A percentile compares a stretch with the other conserved stretches of the same genome.
phyloP scores from a whole-genome alignment of 2,888 invertebrate genomes.

The Sericinus montela region DNA sequence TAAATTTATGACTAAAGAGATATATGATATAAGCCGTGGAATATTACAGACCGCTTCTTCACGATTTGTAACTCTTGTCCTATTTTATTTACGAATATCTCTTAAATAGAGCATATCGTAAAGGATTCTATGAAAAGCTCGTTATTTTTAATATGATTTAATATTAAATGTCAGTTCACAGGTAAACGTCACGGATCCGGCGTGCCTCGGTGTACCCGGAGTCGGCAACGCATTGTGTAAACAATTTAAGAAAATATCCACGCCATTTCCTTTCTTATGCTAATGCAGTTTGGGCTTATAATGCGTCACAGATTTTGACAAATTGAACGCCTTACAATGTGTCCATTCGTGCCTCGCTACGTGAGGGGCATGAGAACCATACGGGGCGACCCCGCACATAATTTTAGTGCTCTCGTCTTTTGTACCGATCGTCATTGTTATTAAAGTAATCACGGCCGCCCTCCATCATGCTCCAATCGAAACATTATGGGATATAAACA shows the following conservation, averaged over 20 bases:
- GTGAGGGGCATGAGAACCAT: constrained; percentile 72
- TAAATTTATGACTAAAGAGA: too few species aligned
- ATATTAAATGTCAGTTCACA: constrained; percentile 60
- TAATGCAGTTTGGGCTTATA: constrained; percentile 24
- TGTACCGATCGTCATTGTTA: constrained; percentile 72
- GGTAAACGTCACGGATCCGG: constrained; percentile 50
- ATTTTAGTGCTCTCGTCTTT: constrained; percentile 69
- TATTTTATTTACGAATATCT: too few species aligned
- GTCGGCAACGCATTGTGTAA: constrained; percentile 18
- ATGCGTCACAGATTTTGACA: constrained; percentile 28
- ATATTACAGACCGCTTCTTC: too few species aligned
- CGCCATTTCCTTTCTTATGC: constrained; percentile 29
- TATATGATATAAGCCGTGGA: too few species aligned
- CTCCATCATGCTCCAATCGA: constrained; percentile 74
- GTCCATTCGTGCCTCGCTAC: constrained; percentile 37
- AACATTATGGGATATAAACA: constrained; percentile 79
- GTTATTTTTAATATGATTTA: constrained; percentile 67
- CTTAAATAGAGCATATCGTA: constrained; percentile 35
- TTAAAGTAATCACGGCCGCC: constrained; percentile 76
- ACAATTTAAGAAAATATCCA: constrained; percentile 17
- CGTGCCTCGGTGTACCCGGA: constrained; percentile 35
- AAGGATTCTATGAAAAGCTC: constrained; percentile 61
- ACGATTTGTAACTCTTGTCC: too few species aligned
- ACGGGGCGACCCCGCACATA: constrained; percentile 65
- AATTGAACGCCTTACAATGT: constrained; percentile 23